Conservation (phyloP, 2,113 vertebrate genomes). For the Mugil cephalus region DNA sequence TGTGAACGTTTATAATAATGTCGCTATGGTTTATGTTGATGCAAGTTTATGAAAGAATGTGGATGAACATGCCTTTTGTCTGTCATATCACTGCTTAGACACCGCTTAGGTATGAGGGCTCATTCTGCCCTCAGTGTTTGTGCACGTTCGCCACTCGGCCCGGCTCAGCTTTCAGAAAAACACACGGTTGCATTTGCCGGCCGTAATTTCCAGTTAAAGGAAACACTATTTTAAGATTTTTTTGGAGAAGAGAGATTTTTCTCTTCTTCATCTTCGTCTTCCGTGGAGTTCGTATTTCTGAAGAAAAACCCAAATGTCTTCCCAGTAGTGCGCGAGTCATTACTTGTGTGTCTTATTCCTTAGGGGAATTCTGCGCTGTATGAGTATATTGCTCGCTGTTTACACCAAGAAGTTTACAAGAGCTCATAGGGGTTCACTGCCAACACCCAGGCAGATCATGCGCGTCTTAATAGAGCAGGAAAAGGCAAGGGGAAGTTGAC, state of each 20-base stretch:
- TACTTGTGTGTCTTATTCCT: conserved; percentile 28
- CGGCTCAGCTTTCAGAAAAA: conserved; percentile 19
- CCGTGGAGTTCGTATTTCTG: neutral
- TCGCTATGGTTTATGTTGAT: conserved; percentile 67
- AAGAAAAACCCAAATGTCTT: neutral
- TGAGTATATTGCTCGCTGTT: conserved; percentile 33
- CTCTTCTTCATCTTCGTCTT: neutral
- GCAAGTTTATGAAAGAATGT: conserved; percentile 64
- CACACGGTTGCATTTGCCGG: neutral
- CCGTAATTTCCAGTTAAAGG: neutral
- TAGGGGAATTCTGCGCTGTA: conserved; percentile 2
- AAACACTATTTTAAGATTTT: neutral
- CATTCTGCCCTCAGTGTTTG: conserved; percentile 41
- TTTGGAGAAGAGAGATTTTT: neutral
- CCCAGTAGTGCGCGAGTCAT: conserved; percentile 1
- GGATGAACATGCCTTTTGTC: conserved; percentile 64
- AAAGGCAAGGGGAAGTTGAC: conserved; percentile 67
- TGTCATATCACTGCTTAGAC: conserved; percentile 57
- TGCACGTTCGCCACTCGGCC: conserved; percentile 33
- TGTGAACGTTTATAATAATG: conserved; percentile 65
- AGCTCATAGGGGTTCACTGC: conserved; percentile 58
- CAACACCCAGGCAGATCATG: conserved; percentile 67
- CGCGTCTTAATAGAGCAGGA: conserved; percentile 66
- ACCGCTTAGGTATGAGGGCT: conserved; percentile 47
- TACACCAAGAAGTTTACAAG: conserved; percentile 62